A percentile compares a stretch with the other conserved stretches of the same genome.
Conservation (phyloP, 35 echinoderm and acorn worm species). For the Lytechinus variegatus region DNA sequence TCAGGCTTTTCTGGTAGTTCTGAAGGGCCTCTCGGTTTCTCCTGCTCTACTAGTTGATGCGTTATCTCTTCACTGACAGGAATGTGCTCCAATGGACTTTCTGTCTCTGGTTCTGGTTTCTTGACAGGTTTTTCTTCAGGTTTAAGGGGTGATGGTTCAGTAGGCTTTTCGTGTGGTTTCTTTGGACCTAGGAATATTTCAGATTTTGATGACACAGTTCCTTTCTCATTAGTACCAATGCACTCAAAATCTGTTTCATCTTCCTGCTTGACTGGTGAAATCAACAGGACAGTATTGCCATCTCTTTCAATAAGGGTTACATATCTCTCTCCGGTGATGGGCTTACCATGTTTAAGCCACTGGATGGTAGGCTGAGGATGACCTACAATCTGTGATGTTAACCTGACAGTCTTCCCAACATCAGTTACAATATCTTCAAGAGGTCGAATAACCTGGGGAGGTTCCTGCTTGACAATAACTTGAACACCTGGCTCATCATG, state of each 20-base stretch:
- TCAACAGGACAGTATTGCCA: slow-evolving; percentile 82
- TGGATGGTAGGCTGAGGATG: slow-evolving; percentile 76
- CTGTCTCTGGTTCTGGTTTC: not conserved
- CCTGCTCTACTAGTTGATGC: not conserved
- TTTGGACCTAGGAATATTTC: slow-evolving; percentile 60
- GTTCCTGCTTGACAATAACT: slow-evolving; percentile 60
- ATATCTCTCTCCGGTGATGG: slow-evolving; percentile 68
- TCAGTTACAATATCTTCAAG: slow-evolving; percentile 76
- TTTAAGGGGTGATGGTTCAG: not conserved
- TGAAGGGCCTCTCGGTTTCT: not conserved
- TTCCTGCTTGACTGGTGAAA: slow-evolving; percentile 74
- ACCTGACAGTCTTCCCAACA: slow-evolving; percentile 70
- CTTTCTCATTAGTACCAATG: slow-evolving; percentile 57
- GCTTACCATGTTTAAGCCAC: slow-evolving; percentile 80
- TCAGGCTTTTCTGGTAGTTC: slow-evolving; percentile 12
- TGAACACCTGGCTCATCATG: slow-evolving; percentile 43
- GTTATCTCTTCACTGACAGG: not conserved
- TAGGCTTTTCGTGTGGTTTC: slow-evolving; percentile 54
- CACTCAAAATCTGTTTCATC: slow-evolving; percentile 85
- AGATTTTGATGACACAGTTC: slow-evolving; percentile 60
- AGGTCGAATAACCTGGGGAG: slow-evolving; percentile 69
- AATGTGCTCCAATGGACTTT: not conserved
- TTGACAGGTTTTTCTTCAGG: not conserved
- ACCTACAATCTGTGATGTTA: slow-evolving; percentile 73
- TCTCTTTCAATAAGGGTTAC: slow-evolving; percentile 65